Evolutionary conservation across 2,888 invertebrate species (phyloP).

Genomic region (Phrixothrix hirtus): DNA sequence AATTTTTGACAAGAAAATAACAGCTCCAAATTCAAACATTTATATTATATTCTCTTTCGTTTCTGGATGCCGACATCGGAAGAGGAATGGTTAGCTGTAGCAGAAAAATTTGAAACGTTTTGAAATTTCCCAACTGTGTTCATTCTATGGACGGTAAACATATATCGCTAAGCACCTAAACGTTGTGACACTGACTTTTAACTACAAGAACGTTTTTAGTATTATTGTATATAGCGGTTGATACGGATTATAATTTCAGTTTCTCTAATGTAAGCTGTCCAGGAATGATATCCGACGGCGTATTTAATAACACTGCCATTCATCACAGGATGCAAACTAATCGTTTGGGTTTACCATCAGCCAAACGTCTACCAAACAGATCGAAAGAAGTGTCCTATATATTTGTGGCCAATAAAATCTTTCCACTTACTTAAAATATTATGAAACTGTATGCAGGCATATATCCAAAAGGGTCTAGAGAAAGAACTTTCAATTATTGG

Average conservation of each 20-base stretch:
- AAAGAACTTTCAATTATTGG: slow-evolving; percentile 34
- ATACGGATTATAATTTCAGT: too few relatives aligned
- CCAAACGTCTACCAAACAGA: slow-evolving; percentile 1
- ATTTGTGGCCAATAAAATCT: slow-evolving; percentile 37
- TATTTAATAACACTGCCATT: too few relatives aligned
- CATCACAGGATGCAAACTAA: slow-evolving; percentile 4
- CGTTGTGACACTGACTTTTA: slow-evolving; percentile 1
- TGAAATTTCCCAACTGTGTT: slow-evolving; percentile 1
- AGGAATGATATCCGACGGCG: too few relatives aligned
- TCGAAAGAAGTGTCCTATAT: slow-evolving; percentile 27
- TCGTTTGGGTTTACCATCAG: slow-evolving; percentile 2
- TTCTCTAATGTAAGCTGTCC: too few relatives aligned
- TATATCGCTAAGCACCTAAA: neutral
- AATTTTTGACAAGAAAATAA: neutral
- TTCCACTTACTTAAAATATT: slow-evolving; percentile 26
- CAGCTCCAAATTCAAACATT: neutral
- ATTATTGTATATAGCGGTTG: too few relatives aligned
- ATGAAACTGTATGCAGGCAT: slow-evolving; percentile 29
- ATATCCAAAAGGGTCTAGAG: slow-evolving; percentile 7
- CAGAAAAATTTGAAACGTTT: neutral
- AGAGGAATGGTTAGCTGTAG: neutral
- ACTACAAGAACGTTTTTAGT: slow-evolving; percentile 1
- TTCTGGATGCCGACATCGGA: neutral
- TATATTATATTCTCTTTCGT: neutral
- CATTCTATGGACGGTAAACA: slow-evolving; percentile 1